Evolutionary conservation across 2,888 invertebrate genomes (phyloP).

Genomic region (Himalopsyche japonica): DNA sequence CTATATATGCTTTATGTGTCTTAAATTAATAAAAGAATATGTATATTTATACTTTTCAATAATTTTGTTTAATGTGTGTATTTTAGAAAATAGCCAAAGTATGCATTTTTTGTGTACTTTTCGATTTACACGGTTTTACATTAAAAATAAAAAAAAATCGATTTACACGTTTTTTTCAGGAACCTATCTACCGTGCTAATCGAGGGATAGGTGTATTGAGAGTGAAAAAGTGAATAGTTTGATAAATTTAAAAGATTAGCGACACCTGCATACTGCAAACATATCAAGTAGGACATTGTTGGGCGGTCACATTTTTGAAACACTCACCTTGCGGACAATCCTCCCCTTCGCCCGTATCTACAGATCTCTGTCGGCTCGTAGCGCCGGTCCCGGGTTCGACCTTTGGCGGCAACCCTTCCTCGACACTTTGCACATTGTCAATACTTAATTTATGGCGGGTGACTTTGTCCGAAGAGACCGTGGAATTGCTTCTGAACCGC

Average conservation of each 20-base stretch:
- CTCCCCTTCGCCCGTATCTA: constrained; percentile 20
- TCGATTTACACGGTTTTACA: too few relatives aligned
- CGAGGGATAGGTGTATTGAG: too few relatives aligned
- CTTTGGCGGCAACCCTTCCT: constrained; percentile 7
- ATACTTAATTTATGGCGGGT: constrained; percentile 31
- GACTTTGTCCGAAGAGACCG: constrained; percentile 31
- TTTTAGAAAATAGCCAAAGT: too few relatives aligned
- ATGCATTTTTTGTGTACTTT: too few relatives aligned
- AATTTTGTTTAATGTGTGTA: too few relatives aligned
- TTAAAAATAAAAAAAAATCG: too few relatives aligned
- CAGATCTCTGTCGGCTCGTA: constrained; percentile 13
- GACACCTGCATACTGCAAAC: background rate
- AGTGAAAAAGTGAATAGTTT: too few relatives aligned
- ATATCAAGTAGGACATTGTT: background rate
- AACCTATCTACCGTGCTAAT: too few relatives aligned
- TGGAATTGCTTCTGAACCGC: constrained; percentile 36
- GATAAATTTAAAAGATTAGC: background rate
- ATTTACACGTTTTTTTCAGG: too few relatives aligned
- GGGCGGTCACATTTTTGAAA: background rate
- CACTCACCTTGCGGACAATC: constrained; percentile 17
- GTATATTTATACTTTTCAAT: too few relatives aligned
- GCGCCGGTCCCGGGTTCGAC: constrained; percentile 1
- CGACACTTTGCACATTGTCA: constrained; percentile 31
- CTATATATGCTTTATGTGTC: too few relatives aligned
- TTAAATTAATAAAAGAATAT: too few relatives aligned